Percentiles rank a stretch among this genome's conserved stretches.
Conservation (phyloP, 2,797 vertebrate species). For the Lemur catta region DNA sequence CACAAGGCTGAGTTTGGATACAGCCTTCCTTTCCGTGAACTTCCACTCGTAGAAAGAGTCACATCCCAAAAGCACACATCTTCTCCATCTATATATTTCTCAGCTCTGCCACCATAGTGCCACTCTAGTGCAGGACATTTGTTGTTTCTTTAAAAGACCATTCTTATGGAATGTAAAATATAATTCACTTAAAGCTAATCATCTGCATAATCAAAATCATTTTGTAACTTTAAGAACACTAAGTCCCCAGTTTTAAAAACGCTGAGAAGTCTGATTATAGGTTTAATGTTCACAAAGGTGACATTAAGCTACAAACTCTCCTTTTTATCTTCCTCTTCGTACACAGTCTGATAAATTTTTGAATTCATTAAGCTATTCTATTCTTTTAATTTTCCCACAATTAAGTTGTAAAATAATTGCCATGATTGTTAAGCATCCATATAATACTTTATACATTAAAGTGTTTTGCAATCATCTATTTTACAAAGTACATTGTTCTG, state of each 20-base stretch:
- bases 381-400: slow-evolving; percentile 72
- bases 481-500: slow-evolving; percentile 68
- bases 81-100: not conserved
- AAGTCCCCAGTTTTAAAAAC: slow-evolving; percentile 18
- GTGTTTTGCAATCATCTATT: slow-evolving; percentile 69
- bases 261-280: not conserved
- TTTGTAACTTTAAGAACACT: not conserved
- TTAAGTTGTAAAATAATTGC: slow-evolving; percentile 77
- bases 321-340: slow-evolving; percentile 46
- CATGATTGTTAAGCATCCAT: slow-evolving; percentile 57
- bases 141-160: slow-evolving; percentile 11
- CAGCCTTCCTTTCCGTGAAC: not conserved
- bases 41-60: not conserved
- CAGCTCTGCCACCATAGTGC: not conserved
- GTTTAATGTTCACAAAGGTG: not conserved
- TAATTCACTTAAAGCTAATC: slow-evolving; percentile 16
- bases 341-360: slow-evolving; percentile 40
- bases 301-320: not conserved
- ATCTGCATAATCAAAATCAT: not conserved
- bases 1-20: not conserved
- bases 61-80: not conserved
- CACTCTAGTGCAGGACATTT: not conserved
- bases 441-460: slow-evolving; percentile 61
- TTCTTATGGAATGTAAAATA: slow-evolving; percentile 15
- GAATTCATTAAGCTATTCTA: slow-evolving; percentile 56